Percentiles rank a stretch among this genome's conserved stretches.
These are phyloP conservation scores for Psittacula derbiana DNA, from an alignment of 2,797 vertebrate genomes.

Conservation along the genomic window DNA sequence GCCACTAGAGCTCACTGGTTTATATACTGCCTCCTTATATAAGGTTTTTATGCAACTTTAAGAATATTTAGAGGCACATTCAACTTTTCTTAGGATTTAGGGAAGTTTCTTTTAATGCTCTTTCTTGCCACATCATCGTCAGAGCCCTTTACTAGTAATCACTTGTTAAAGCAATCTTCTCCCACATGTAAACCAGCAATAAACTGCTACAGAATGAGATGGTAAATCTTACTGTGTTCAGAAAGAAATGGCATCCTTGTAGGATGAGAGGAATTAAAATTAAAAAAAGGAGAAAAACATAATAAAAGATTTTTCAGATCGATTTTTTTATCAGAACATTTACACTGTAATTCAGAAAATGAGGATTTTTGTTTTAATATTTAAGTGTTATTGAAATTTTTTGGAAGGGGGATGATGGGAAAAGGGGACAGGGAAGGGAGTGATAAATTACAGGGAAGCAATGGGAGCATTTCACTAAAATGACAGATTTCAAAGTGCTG, in stretches of 20 bases:
- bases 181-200: background rate
- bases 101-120: background rate
- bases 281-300: no score
- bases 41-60: background rate
- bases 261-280: background rate
- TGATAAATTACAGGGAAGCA: background rate
- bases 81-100: background rate
- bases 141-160: background rate
- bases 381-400: background rate
- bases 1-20: background rate
- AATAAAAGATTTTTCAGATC: background rate
- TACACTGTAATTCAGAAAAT: background rate
- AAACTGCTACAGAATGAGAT: background rate
- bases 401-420: accelerated
- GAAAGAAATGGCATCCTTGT: background rate
- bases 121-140: background rate
- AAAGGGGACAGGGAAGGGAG: background rate
- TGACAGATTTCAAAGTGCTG: background rate
- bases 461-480: background rate
- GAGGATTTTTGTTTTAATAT: background rate
- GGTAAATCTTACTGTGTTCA: background rate
- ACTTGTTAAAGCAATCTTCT: background rate
- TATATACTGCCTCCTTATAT: accelerated
- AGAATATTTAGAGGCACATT: background rate
- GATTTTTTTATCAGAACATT: background rate